Evolutionary conservation across 1,140 invertebrate genomes (phyloP).

Genomic region (Zophobas morio): DNA sequence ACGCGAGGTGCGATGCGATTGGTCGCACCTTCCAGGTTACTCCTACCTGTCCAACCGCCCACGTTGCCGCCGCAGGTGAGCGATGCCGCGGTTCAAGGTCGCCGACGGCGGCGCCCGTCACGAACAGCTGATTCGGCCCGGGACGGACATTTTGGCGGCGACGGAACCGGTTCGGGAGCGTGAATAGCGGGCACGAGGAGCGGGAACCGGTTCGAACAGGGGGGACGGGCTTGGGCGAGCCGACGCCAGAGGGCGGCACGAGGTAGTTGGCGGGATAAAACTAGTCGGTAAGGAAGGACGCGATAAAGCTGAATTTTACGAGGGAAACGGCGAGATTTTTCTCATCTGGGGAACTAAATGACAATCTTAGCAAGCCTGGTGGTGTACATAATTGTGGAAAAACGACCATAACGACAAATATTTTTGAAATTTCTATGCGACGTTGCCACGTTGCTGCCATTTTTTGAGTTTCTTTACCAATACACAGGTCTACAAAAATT

Average conservation of each 20-base stretch:
- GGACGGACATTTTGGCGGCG: constrained; percentile 59
- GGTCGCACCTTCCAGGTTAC: constrained; percentile 67
- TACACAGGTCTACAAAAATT: no score
- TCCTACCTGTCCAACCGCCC: constrained; percentile 61
- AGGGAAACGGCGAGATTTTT: no score
- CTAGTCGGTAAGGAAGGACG: neutral
- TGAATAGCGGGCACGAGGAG: neutral
- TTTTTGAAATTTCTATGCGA: no score
- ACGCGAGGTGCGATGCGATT: constrained; percentile 60
- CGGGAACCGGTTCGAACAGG: constrained; percentile 2
- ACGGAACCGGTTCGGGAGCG: constrained; percentile 12
- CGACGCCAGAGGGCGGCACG: neutral
- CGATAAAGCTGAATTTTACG: neutral
- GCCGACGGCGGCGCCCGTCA: constrained; percentile 9
- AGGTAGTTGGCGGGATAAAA: neutral
- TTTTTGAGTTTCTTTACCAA: no score
- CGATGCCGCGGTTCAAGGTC: constrained; percentile 10
- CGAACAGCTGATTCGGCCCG: constrained; percentile 61
- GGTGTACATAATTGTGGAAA: no score
- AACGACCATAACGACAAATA: no score
- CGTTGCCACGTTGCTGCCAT: no score
- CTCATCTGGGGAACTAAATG: no score
- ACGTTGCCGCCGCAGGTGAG: neutral
- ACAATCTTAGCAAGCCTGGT: no score
- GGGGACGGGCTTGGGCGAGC: neutral